phyloP scores from a whole-genome alignment of 2,888 invertebrate genomes.

The Drosophila anomalipes region DNA sequence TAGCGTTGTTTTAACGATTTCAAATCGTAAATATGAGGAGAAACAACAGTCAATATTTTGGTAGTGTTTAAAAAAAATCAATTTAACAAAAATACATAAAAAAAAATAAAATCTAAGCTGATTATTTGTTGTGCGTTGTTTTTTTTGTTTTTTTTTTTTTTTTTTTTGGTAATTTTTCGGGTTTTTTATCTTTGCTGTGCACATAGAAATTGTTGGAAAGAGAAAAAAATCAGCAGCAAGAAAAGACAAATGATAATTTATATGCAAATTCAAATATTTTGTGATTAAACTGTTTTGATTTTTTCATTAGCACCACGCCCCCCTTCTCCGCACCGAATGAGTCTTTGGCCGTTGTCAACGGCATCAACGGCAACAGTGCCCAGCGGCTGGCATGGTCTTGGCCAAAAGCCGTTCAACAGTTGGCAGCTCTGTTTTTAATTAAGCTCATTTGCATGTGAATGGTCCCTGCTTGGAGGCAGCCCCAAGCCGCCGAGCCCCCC shows the following conservation, averaged over 20 bases:
- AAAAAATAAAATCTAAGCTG: constrained; percentile 57
- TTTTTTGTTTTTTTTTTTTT: not conserved
- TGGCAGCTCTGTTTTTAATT: constrained; percentile 74
- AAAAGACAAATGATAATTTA: constrained; percentile 60
- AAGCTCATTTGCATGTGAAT: constrained; percentile 78
- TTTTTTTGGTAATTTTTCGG: constrained; percentile 3
- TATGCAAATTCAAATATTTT: constrained; percentile 74
- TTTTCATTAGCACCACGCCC: constrained; percentile 67
- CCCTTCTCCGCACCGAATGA: not conserved
- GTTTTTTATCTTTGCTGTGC: constrained; percentile 39
- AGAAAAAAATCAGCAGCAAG: not conserved
- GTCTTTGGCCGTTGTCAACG: constrained; percentile 27
- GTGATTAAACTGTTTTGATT: constrained; percentile 75
- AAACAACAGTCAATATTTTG: constrained; percentile 11
- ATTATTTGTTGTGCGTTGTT: constrained; percentile 48
- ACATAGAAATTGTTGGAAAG: constrained; percentile 51
- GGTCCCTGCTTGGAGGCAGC: constrained; percentile 39
- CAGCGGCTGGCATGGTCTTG: constrained; percentile 41
- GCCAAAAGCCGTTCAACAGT: constrained; percentile 62
- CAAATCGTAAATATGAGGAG: constrained; percentile 2
- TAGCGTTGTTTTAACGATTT: constrained; percentile 23
- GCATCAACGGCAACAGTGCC: constrained; percentile 30
- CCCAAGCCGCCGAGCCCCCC: not conserved
- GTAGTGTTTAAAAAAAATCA: constrained; percentile 18
- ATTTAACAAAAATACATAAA: constrained; percentile 21